Percentiles rank a stretch among this genome's conserved stretches.
These are phyloP conservation scores for Pteria penguin DNA, from an alignment of 2,888 invertebrate genomes.

Conservation along the genomic window DNA sequence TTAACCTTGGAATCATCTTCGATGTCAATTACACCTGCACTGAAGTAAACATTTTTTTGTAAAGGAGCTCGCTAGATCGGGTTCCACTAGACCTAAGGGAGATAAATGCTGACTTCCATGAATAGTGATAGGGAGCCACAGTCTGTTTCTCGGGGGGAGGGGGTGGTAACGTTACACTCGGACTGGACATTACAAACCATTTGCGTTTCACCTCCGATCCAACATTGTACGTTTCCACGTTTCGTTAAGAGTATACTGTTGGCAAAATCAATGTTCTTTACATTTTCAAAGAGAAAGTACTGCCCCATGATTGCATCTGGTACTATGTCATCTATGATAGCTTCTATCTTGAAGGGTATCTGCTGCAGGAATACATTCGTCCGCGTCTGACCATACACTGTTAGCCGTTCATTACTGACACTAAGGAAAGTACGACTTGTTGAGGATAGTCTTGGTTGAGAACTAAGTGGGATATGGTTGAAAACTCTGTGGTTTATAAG, in stretches of 20 bases:
- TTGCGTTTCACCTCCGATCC: slow-evolving; percentile 9
- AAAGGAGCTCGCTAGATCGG: too few species aligned
- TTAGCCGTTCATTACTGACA: not conserved
- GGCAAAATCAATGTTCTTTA: slow-evolving; percentile 2
- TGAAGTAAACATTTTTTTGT: not conserved
- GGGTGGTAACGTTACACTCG: not conserved
- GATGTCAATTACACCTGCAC: not conserved
- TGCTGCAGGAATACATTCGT: not conserved
- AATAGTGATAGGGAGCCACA: not conserved
- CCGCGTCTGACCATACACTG: not conserved
- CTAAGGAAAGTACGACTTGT: not conserved
- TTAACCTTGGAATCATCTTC: not conserved
- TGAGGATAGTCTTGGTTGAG: not conserved
- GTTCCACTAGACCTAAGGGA: slow-evolving; percentile 5
- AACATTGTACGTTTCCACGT: not conserved
- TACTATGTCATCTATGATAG: slow-evolving; percentile 7
- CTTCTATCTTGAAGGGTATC: not conserved
- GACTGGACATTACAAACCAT: not conserved
- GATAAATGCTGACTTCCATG: not conserved
- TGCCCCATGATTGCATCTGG: slow-evolving; percentile 14
- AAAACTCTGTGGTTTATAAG: not conserved
- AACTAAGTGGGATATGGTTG: not conserved
- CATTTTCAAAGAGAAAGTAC: slow-evolving; percentile 4
- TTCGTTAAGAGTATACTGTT: not conserved
- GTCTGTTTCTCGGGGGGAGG: not conserved